Evolutionary conservation across 2,888 invertebrate species (phyloP), one percentile per base, ranked within the genome.

Genomic region (Lasioglossum zephyrum): DNA sequence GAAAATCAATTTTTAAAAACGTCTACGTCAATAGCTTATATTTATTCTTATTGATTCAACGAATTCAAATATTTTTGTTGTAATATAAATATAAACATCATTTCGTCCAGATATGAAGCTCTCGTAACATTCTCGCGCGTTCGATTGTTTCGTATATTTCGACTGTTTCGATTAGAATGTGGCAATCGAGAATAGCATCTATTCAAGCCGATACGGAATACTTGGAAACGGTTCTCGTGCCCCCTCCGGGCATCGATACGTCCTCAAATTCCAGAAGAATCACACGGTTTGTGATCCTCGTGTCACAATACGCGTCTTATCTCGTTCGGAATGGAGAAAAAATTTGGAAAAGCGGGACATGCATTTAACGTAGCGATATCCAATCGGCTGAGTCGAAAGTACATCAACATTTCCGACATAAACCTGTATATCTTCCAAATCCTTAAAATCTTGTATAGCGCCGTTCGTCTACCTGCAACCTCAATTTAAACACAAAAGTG

Each of bases 251-350:
- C 63, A 39, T 22, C 63, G 47, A 78, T 73, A 70, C n/a, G 57
- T 39, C 44, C 41, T 1, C 18, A 66, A 85, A 85, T 86, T 66
- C 74, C 85, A 31, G 44, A 39, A 16, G 26, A 60, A 49, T 81
- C 69, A 3, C 47, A 11, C 22, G 22, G 36, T 49, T 53, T 49
- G n/a, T 49, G n/a, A 31, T 49, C 26, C 66, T 41, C 53, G 53
- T 84, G 81, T 84, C 81, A 39, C 81, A 86, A 86, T 69, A 57
- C 11, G 16, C 53, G 36, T 5, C 60, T 70, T 73, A 73, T 76
- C 86, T 1, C 41, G 39, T 4, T 26, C 1, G 16, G 57, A 72
- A 77, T 73, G 47, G 36, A 49, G n/a, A 80, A 49, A 77, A 49
- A 80, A 44, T 18, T 47, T 47, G 13, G 22, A 11, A 53, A 69